Conservation (phyloP, 2,888 invertebrate species). For the Lymantria dispar region DNA sequence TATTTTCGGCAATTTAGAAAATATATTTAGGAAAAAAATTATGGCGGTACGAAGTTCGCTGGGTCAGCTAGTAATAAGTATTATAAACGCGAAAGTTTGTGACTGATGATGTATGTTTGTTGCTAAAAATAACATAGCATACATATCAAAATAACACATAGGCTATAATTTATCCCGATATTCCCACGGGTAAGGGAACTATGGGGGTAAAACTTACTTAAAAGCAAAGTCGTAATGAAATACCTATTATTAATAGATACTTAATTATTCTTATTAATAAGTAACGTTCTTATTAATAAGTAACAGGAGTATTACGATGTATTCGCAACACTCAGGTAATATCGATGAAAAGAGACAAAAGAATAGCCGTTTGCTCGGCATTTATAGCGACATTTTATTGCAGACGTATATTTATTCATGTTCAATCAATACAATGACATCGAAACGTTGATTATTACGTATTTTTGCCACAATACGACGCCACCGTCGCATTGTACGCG, state of each 20-base stretch:
- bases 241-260: not conserved
- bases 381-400: constrained; percentile 59
- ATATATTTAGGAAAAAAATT: no score
- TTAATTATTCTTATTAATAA: constrained; percentile 16
- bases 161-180: no score
- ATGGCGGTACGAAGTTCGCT: no score
- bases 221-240: not conserved
- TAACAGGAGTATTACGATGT: constrained; percentile 12
- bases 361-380: constrained; percentile 46
- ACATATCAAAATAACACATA: no score
- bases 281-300: constrained; percentile 25
- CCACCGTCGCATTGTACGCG: constrained; percentile 68
- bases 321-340: constrained; percentile 37
- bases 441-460: constrained; percentile 30
- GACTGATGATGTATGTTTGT: no score
- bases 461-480: constrained; percentile 34
- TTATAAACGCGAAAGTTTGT: no score
- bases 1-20: no score
- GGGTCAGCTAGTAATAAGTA: no score
- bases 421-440: constrained; percentile 70
- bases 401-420: constrained; percentile 48
- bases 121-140: no score
- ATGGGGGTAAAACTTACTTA: not conserved
- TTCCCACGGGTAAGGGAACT: no score
- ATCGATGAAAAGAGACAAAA: constrained; percentile 60